Conservation (phyloP, 2,888 invertebrate genomes). For the Tipula unca region DNA sequence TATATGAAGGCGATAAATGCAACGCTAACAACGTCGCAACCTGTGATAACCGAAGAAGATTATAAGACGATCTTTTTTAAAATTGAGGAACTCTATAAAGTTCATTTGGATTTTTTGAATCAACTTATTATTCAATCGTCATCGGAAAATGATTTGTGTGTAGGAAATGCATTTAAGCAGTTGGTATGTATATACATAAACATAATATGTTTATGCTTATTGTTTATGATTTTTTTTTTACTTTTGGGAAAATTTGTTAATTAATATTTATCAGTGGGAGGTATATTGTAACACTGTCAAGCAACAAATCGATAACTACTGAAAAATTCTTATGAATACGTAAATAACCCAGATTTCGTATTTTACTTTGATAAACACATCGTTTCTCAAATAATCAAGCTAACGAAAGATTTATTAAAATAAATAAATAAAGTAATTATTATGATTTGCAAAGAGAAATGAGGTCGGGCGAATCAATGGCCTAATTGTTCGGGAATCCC, state of each 20-base stretch:
- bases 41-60: slow-evolving; percentile 81
- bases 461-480: no score
- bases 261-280: slow-evolving; percentile 20
- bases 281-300: not conserved
- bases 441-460: no score
- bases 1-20: slow-evolving; percentile 89
- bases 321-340: no score
- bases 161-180: slow-evolving; percentile 79
- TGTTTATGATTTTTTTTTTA: not conserved
- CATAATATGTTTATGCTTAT: not conserved
- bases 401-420: no score
- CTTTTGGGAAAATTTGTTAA: not conserved
- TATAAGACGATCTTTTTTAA: slow-evolving; percentile 87
- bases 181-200: slow-evolving; percentile 3
- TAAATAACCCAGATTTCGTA: no score
- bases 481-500: no score
- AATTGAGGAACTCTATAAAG: slow-evolving; percentile 75
- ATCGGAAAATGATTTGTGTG: slow-evolving; percentile 63
- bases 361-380: no score
- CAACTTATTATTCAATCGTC: slow-evolving; percentile 57
- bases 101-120: slow-evolving; percentile 76
- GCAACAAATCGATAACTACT: not conserved
- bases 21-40: slow-evolving; percentile 77
- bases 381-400: no score
- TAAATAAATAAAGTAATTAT: no score